Evolutionary conservation across 2,113 vertebrate species (phyloP).

Genomic region (Brachirus orientalis): DNA sequence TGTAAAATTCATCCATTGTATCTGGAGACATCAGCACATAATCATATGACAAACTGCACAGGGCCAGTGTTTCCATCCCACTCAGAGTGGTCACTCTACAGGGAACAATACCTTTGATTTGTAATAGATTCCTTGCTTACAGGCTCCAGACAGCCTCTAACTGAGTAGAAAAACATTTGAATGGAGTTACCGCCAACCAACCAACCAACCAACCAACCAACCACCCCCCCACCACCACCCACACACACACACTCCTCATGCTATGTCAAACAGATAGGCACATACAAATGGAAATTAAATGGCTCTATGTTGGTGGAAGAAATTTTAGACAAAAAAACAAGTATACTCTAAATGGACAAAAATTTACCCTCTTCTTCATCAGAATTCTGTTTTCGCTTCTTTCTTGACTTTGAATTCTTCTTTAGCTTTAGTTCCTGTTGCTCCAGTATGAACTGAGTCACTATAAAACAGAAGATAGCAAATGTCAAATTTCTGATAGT

Average conservation of each 20-base stretch:
- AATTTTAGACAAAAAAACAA: not conserved
- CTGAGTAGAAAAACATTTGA: conserved; percentile 47
- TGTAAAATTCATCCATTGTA: conserved; percentile 65
- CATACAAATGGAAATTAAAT: conserved; percentile 4
- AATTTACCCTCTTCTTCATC: conserved; percentile 85
- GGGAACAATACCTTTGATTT: conserved; percentile 59
- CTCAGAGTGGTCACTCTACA: conserved; percentile 47
- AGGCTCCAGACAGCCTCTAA: conserved; percentile 22
- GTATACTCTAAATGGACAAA: not conserved
- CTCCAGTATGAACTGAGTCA: conserved; percentile 88
- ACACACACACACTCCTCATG: no score
- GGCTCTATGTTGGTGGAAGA: not conserved
- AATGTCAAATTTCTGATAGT: conserved; percentile 34
- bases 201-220: not conserved
- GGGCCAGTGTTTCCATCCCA: conserved; percentile 57
- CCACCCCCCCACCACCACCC: not conserved
- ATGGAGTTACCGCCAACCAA: not conserved
- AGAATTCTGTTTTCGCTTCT: conserved; percentile 90
- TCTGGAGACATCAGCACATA: conserved; percentile 32
- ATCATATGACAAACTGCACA: conserved; percentile 47
- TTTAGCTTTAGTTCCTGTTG: conserved; percentile 89
- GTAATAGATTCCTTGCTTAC: conserved; percentile 24
- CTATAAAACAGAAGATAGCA: conserved; percentile 69
- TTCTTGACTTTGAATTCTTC: conserved; percentile 92
- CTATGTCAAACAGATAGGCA: conserved; percentile 36